Evolutionary conservation across 2,113 vertebrate species (phyloP), one percentile per base, ranked within the genome.

Genomic region (Protomyctophum bolini): DNA sequence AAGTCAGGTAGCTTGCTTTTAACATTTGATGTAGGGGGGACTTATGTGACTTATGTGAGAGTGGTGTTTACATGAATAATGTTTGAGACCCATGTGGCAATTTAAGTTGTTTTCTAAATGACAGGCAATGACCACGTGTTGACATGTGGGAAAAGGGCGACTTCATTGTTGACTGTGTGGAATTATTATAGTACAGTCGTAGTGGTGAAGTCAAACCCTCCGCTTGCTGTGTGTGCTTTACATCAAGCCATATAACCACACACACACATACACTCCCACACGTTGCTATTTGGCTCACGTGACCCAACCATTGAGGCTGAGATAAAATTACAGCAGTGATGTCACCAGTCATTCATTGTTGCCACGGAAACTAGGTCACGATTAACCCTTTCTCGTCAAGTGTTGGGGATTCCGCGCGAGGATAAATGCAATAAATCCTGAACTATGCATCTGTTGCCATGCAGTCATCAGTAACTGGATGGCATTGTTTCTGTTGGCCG

Each of bases 291-390:
- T 10, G 58, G 66, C 33, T 91, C 89, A 91, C n/a, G 72, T 92
- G 90, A 89, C 65, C 33, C 73, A 70, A 77, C 67, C 80, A 77
- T 75, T 54, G 82, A 82, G 70, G 80, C 77, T 64, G 66, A 80
- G 84, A 87, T 92, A 89, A 91, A 92, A 89, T 91, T 90, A 90
- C 85, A 88, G 72, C 75, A 55, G 74, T 90, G 88, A 93, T 91
- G 90, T 93, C 92, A 92, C 85, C 79, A 86, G 82, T 86, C 87
- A 88, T 84, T 89, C 85, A 88, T 70, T 84, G 90, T 92, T 89
- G 85, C 92, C 86, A 88, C 80, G 82, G 88, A 93, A 94, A 91
- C 87, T 91, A 87, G 92, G 92, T 92, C 91, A 90, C 72, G 0
- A 54, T 91, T 92, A 92, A 93, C 90, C 86, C 88, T 82, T 91